Percentiles rank a stretch among this genome's conserved stretches.
phyloP scores from a whole-genome alignment of 2,888 invertebrate species.

The Diogma glabrata region DNA sequence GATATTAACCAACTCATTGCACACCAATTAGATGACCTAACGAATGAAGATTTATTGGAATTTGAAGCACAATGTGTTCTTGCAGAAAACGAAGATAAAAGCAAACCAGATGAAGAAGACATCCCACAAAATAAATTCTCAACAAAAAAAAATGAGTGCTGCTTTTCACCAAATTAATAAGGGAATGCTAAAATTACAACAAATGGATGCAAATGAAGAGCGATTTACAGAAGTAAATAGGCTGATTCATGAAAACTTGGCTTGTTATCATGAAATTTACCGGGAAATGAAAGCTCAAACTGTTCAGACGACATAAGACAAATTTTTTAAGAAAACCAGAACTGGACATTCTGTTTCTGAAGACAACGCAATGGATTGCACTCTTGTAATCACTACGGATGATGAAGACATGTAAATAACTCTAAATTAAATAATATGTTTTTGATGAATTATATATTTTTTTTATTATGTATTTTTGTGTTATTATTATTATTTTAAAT shows the following conservation, averaged over 20 bases:
- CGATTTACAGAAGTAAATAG: constrained; percentile 4
- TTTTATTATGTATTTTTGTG: constrained; percentile 5
- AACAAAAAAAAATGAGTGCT: constrained; percentile 8
- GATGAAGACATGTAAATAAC: constrained; percentile 6
- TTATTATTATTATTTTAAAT: constrained; percentile 4
- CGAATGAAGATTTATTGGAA: constrained; percentile 4
- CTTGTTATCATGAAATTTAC: constrained; percentile 7
- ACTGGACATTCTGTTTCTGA: constrained; percentile 7
- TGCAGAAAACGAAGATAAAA: constrained; percentile 7
- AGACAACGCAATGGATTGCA: constrained; percentile 8
- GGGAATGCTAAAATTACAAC: constrained; percentile 1
- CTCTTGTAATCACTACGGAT: constrained; percentile 7
- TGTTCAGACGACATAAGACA: constrained; percentile 7
- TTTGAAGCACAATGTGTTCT: constrained; percentile 8
- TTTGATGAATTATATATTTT: constrained; percentile 6
- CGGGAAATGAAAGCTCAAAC: constrained; percentile 7
- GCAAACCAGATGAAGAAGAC: constrained; percentile 7
- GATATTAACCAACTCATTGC: constrained; percentile 5
- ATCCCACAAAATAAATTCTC: constrained; percentile 6
- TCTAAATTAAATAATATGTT: neutral
- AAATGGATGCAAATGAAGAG: constrained; percentile 5
- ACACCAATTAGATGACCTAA: constrained; percentile 5
- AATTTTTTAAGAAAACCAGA: constrained; percentile 7
- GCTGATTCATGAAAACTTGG: constrained; percentile 8
- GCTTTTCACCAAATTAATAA: constrained; percentile 6